These are phyloP conservation scores for Parambassis ranga DNA, from an alignment of 2,797 vertebrate species.

Conservation along the genomic window DNA sequence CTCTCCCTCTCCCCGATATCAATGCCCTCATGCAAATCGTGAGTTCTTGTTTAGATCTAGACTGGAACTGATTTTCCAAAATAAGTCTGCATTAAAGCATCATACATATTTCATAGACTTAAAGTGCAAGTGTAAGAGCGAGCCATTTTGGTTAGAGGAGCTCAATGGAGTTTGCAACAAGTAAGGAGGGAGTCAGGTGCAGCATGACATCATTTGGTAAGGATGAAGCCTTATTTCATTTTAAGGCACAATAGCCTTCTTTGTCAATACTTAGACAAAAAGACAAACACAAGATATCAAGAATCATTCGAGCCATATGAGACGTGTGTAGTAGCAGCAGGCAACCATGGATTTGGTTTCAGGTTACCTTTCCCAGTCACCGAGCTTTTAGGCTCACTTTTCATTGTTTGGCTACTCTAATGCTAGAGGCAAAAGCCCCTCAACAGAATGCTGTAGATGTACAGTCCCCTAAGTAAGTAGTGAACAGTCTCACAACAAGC, in stretches of 20 bases:
- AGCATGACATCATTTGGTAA: slow-evolving; percentile 59
- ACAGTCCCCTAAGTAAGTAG: slow-evolving; percentile 85
- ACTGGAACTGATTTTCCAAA: slow-evolving; percentile 73
- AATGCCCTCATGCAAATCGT: slow-evolving; percentile 73
- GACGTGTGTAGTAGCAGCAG: slow-evolving; percentile 85
- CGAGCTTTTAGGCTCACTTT: slow-evolving; percentile 94
- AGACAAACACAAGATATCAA: slow-evolving; percentile 73
- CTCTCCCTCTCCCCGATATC: slow-evolving; percentile 62
- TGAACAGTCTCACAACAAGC: slow-evolving; percentile 60
- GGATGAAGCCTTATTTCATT: slow-evolving; percentile 54
- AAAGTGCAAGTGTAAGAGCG: slow-evolving; percentile 75
- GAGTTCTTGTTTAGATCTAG: slow-evolving; percentile 69
- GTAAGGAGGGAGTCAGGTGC: slow-evolving; percentile 36
- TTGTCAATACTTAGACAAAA: slow-evolving; percentile 74
- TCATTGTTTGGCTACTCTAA: slow-evolving; percentile 84
- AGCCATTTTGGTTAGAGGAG: slow-evolving; percentile 61
- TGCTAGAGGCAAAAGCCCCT: slow-evolving; percentile 86
- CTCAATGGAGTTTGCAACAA: slow-evolving; percentile 57
- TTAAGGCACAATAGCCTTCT: slow-evolving; percentile 65
- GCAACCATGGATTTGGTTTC: slow-evolving; percentile 94
- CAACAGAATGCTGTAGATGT: slow-evolving; percentile 88
- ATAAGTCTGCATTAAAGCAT: slow-evolving; percentile 76
- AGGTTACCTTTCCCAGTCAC: slow-evolving; percentile 89
- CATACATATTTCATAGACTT: slow-evolving; percentile 80
- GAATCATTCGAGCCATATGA: slow-evolving; percentile 85